Percentiles rank a stretch among this genome's conserved stretches.
Conservation (phyloP, 1,140 invertebrate genomes). For the Hycleus cichorii region DNA sequence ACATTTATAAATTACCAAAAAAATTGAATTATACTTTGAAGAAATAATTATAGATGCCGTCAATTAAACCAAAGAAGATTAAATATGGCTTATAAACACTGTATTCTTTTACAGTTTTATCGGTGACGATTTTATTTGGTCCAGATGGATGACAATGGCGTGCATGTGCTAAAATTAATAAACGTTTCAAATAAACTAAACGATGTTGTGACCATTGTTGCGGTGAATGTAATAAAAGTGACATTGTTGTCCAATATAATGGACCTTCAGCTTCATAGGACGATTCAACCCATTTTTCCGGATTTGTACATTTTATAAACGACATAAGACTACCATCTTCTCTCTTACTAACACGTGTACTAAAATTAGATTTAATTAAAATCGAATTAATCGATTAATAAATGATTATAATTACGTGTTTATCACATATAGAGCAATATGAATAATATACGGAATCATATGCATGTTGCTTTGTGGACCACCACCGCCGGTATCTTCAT, state of each 20-base stretch:
- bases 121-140: conserved; percentile 47
- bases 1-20: neutral
- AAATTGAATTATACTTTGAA: conserved; percentile 53
- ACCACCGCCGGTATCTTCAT: conserved; percentile 94
- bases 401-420: conserved; percentile 69
- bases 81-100: conserved; percentile 77
- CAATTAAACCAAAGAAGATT: conserved; percentile 75
- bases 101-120: conserved; percentile 61
- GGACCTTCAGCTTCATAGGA: conserved; percentile 85
- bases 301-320: conserved; percentile 56
- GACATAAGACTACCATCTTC: conserved; percentile 65
- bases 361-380: conserved; percentile 30
- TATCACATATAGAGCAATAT: conserved; percentile 92
- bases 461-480: conserved; percentile 97
- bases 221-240: conserved; percentile 68
- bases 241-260: conserved; percentile 76
- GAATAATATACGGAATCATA: conserved; percentile 87
- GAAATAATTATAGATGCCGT: conserved; percentile 66
- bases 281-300: conserved; percentile 64
- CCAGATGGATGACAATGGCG: conserved; percentile 54
- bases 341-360: conserved; percentile 63
- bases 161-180: conserved; percentile 72
- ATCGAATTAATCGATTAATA: neutral
- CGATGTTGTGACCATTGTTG: conserved; percentile 60
- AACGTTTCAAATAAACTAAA: conserved; percentile 64